A percentile compares a stretch with the other conserved stretches of the same genome.
phyloP scores from a whole-genome alignment of 2,888 invertebrate genomes.

The Dascillus cervinus region DNA sequence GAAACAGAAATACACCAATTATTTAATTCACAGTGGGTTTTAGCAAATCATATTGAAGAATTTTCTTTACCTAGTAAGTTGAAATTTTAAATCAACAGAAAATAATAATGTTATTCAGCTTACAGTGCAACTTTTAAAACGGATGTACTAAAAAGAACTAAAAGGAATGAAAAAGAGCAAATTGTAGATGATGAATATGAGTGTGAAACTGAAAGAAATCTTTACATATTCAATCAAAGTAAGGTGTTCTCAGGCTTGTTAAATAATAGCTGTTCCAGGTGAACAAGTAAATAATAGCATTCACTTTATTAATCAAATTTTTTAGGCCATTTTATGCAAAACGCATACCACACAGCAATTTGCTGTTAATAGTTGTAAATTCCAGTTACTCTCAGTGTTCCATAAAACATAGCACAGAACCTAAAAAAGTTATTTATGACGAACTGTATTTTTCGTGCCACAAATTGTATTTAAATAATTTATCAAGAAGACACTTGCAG shows the following conservation, averaged over 20 bases:
- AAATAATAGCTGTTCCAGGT: no score
- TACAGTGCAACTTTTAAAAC: no score
- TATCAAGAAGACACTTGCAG: constrained; percentile 59
- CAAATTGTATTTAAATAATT: constrained; percentile 62
- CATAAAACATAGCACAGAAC: constrained; percentile 44
- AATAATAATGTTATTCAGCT: no score
- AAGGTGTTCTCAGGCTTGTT: no score
- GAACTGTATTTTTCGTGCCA: no score
- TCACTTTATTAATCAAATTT: no score
- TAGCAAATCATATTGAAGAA: constrained; percentile 11
- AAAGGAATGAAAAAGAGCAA: no score
- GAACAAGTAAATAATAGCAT: no score
- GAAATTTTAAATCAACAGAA: no score
- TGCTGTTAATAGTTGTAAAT: constrained; percentile 68
- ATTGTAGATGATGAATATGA: no score
- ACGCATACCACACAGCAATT: constrained; percentile 68
- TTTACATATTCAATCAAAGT: constrained; percentile 64
- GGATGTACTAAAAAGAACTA: no score
- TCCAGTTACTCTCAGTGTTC: constrained; percentile 43
- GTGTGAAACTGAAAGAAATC: constrained; percentile 66
- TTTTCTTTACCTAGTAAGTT: no score
- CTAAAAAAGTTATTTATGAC: constrained; percentile 44
- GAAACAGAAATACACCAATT: constrained; percentile 29
- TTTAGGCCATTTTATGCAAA: constrained; percentile 60
- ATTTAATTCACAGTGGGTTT: constrained; percentile 21